These are phyloP conservation scores for Mesitornis unicolor DNA, from an alignment of 2,113 vertebrate species.

Conservation along the genomic window DNA sequence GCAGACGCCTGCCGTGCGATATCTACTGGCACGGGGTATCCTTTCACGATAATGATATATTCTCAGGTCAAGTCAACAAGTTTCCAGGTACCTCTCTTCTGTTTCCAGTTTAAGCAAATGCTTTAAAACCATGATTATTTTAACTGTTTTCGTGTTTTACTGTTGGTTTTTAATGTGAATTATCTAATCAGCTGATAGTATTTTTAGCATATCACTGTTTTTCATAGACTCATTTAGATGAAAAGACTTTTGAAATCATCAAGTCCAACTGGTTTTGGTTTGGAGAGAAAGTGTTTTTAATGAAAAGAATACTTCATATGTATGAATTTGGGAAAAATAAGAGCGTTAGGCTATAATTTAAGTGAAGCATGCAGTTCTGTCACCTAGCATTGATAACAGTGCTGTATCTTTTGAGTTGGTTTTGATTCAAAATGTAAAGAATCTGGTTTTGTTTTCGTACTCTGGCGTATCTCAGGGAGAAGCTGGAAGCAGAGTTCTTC, in stretches of 20 bases:
- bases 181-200: background rate
- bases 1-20: slow-evolving; percentile 89
- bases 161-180: background rate
- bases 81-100: slow-evolving; percentile 86
- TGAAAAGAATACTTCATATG: background rate
- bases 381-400: background rate
- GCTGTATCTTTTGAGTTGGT: background rate
- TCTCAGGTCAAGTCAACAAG: slow-evolving; percentile 97
- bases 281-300: background rate
- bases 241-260: no score
- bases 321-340: background rate
- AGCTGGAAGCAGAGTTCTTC: background rate
- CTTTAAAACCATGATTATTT: background rate
- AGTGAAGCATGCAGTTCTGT: background rate
- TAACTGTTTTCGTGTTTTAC: background rate
- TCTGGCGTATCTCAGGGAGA: background rate
- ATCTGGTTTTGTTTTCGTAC: background rate
- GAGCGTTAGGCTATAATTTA: background rate
- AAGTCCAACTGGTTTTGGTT: no score
- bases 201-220: background rate
- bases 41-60: slow-evolving; percentile 90
- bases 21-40: slow-evolving; percentile 98
- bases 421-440: background rate
- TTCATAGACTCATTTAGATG: no score
- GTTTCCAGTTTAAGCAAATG: background rate